These are phyloP conservation scores for Drepanosiphum platanoidis DNA, from an alignment of 2,888 invertebrate genomes.

Conservation along the genomic window DNA sequence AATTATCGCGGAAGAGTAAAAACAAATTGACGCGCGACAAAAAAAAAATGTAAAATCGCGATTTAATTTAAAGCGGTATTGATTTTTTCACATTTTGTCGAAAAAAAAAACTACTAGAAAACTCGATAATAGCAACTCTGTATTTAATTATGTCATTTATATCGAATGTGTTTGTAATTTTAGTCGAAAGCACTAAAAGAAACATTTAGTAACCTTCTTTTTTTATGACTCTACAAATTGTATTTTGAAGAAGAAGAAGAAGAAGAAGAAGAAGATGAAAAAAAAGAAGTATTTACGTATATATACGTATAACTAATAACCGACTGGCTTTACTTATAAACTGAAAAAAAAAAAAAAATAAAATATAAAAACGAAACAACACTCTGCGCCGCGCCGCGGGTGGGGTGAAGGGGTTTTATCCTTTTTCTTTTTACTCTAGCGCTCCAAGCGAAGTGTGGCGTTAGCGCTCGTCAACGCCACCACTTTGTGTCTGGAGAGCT, in stretches of 20 bases:
- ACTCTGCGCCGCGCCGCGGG: not conserved
- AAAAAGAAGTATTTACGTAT: no score
- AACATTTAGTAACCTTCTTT: not conserved
- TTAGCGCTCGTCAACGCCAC: not conserved
- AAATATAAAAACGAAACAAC: not conserved
- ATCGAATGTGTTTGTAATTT: no score
- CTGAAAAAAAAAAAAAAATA: not conserved
- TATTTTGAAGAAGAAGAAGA: not conserved
- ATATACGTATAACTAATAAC: not conserved
- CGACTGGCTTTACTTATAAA: not conserved
- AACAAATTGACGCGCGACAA: no score
- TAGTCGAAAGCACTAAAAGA: no score
- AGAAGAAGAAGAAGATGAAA: no score
- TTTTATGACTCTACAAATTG: not conserved
- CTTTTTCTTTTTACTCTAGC: constrained; percentile 4
- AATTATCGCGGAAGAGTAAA: no score
- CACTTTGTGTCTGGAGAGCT: constrained; percentile 39
- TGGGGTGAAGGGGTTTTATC: not conserved
- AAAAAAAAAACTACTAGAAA: no score
- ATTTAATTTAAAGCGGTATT: no score
- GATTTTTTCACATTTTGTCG: no score
- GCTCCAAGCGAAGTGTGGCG: not conserved
- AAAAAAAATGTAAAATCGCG: no score
- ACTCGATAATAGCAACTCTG: no score
- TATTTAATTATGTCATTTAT: no score